phyloP scores from a whole-genome alignment of 2,113 vertebrate species.

The Cacatua alba region DNA sequence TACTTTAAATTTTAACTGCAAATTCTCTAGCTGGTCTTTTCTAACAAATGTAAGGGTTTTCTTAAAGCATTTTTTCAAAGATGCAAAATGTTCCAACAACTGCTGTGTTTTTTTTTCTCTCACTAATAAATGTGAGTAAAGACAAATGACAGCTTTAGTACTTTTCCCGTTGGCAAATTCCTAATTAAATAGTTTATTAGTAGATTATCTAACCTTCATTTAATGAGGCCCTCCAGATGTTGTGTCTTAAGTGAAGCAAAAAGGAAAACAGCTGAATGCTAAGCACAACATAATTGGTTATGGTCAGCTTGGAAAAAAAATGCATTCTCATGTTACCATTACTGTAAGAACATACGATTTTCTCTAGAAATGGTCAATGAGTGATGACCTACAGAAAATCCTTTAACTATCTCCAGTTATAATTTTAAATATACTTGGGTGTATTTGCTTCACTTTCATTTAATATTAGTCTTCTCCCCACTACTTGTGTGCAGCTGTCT shows the following conservation, averaged over 20 bases:
- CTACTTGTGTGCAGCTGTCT: conserved; percentile 15
- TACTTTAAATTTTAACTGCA: background rate
- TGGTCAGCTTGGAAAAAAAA: conserved; percentile 4
- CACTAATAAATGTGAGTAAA: background rate
- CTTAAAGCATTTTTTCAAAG: background rate
- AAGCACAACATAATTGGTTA: conserved; percentile 15
- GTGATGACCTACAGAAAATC: conserved; percentile 9
- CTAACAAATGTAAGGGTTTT: background rate
- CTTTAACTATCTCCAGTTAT: background rate
- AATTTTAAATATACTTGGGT: background rate
- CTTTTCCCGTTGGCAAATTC: background rate
- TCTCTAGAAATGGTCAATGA: background rate
- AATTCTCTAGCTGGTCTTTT: background rate
- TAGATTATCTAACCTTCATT: conserved; percentile 20
- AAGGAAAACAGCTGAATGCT: conserved; percentile 49
- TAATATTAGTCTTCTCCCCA: background rate
- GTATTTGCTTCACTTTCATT: background rate
- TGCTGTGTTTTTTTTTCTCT: background rate
- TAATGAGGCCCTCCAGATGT: conserved; percentile 53
- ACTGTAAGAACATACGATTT: background rate
- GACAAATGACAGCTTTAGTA: conserved; percentile 2
- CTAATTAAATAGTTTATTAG: conserved; percentile 48
- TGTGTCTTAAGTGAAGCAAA: conserved; percentile 29
- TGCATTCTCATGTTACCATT: background rate
- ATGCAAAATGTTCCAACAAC: background rate